Percentiles rank a stretch among this genome's conserved stretches.
Evolutionary conservation across 2,888 invertebrate genomes (phyloP).

Genomic region (Drosophila borborema): DNA sequence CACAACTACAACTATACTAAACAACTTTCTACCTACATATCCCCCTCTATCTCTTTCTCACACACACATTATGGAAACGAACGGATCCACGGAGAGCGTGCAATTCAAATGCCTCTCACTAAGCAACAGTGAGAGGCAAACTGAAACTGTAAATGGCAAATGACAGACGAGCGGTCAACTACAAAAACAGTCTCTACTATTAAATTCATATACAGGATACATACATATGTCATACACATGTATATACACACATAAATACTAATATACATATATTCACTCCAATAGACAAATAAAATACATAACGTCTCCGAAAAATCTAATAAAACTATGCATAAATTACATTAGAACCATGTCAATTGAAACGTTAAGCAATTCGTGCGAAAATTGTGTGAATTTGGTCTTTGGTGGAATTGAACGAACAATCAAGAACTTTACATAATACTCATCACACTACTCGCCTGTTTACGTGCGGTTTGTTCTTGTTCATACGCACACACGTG

Average conservation of each 20-base stretch:
- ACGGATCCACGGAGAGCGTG: too few species aligned
- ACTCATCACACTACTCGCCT: background rate
- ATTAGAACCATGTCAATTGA: background rate
- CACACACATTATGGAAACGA: too few species aligned
- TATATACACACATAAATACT: background rate
- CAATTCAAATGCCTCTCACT: background rate
- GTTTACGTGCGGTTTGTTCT: slow-evolving; percentile 1
- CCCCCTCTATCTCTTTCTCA: background rate
- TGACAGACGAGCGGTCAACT: background rate
- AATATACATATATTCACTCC: background rate
- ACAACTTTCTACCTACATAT: background rate
- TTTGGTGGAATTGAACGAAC: background rate
- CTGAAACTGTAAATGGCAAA: background rate
- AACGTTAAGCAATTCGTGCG: background rate
- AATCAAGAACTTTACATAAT: background rate
- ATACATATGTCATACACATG: background rate
- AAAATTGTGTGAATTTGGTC: background rate
- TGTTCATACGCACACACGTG: background rate
- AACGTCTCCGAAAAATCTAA: background rate
- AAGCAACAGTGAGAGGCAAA: background rate
- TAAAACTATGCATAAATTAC: background rate
- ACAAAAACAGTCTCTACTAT: background rate
- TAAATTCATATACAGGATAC: background rate
- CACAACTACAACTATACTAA: too few species aligned
- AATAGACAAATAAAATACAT: background rate